A percentile compares a stretch with the other conserved stretches of the same genome.
These are phyloP conservation scores for Semnopithecus entellus DNA, from an alignment of 2,113 vertebrate genomes.

Conservation along the genomic window DNA sequence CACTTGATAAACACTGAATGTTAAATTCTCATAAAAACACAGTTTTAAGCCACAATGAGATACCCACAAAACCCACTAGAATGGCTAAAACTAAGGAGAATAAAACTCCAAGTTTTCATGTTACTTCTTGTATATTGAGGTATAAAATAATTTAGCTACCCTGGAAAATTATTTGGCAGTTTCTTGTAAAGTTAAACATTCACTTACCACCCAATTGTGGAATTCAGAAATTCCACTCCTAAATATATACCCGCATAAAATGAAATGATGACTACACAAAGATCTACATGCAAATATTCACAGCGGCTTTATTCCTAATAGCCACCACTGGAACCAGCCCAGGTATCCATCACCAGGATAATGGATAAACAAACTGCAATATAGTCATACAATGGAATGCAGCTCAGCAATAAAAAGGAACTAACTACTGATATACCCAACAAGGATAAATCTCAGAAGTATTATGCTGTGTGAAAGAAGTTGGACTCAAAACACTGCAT, in stretches of 20 bases:
- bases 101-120: not conserved
- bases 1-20: not conserved
- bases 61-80: not conserved
- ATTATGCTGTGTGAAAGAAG: not conserved
- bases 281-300: not conserved
- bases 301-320: not conserved
- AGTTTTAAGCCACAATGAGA: not conserved
- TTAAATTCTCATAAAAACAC: not conserved
- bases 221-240: not conserved
- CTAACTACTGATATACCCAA: not conserved
- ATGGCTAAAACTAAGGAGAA: not conserved
- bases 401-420: not conserved
- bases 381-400: not conserved
- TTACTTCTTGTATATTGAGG: not conserved
- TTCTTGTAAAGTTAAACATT: not conserved
- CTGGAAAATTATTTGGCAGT: not conserved
- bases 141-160: not conserved
- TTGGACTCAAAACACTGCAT: not conserved
- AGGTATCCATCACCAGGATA: not conserved
- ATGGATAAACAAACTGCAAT: not conserved
- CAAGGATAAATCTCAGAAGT: not conserved
- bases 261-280: not conserved
- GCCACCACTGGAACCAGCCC: not conserved
- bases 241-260: not conserved
- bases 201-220: not conserved